A percentile compares a stretch with the other conserved stretches of the same genome.
Evolutionary conservation across 2,797 vertebrate species (phyloP).

Genomic region (Danio choprae): DNA sequence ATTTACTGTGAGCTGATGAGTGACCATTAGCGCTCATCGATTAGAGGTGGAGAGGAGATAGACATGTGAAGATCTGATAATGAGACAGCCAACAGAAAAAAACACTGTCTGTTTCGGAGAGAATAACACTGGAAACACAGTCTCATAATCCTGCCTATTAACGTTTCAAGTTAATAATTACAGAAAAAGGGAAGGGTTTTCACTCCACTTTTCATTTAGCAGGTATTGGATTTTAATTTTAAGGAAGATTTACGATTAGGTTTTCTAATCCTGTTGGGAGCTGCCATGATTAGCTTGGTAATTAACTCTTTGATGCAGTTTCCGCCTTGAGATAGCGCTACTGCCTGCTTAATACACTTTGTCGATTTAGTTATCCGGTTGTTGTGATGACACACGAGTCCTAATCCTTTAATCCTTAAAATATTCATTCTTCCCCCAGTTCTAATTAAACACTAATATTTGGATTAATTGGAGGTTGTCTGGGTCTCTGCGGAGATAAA

Average conservation of each 20-base stretch:
- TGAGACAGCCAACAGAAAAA: conserved; percentile 13
- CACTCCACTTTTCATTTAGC: conserved; percentile 52
- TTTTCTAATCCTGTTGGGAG: conserved; percentile 57
- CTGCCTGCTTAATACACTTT: conserved; percentile 48
- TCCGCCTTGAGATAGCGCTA: conserved; percentile 49
- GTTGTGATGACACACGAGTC: conserved; percentile 50
- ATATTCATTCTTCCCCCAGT: conserved; percentile 47
- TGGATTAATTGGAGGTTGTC: conserved; percentile 48
- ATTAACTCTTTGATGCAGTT: conserved; percentile 63
- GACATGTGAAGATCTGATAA: conserved; percentile 30
- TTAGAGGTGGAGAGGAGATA: neutral
- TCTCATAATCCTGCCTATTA: conserved; percentile 16
- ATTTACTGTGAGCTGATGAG: conserved; percentile 40
- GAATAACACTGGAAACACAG: conserved; percentile 7
- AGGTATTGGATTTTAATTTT: conserved; percentile 60
- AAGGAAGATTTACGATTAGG: conserved; percentile 55
- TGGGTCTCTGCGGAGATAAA: conserved; percentile 28
- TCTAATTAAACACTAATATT: conserved; percentile 60
- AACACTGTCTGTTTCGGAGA: conserved; percentile 3
- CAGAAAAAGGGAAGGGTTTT: conserved; percentile 28
- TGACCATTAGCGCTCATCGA: conserved; percentile 42
- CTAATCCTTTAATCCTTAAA: conserved; percentile 59
- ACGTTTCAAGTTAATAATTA: conserved; percentile 48
- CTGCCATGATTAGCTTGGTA: conserved; percentile 59
- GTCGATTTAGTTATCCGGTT: conserved; percentile 53